Conservation (phyloP, 2,797 vertebrate species). For the Danio albolineatus region DNA sequence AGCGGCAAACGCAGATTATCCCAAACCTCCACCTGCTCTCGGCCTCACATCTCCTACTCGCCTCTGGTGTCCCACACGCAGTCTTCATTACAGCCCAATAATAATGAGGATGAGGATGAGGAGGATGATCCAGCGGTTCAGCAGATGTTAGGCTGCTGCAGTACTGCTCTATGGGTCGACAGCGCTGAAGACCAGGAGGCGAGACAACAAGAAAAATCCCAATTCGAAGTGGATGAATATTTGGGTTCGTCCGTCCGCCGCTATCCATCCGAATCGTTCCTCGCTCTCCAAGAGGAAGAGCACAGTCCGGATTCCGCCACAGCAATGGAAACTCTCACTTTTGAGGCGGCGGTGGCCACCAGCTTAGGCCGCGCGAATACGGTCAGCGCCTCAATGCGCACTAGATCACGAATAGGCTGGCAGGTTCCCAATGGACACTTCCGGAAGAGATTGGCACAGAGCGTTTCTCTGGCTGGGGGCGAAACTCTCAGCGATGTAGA, state of each 20-base stretch:
- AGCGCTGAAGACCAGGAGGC: constrained; percentile 61
- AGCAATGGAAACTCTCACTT: constrained; percentile 94
- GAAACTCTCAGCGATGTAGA: constrained; percentile 95
- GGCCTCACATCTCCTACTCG: constrained; percentile 92
- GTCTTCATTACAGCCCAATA: constrained; percentile 75
- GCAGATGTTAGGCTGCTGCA: constrained; percentile 76
- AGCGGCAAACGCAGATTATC: constrained; percentile 88
- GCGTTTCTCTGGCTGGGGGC: constrained; percentile 84
- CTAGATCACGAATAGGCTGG: constrained; percentile 90
- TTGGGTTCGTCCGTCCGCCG: constrained; percentile 85
- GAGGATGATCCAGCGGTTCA: constrained; percentile 78
- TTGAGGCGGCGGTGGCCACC: constrained; percentile 95
- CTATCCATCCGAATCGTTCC: constrained; percentile 95
- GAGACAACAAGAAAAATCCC: constrained; percentile 71
- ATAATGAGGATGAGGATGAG: constrained; percentile 68
- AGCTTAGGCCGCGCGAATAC: constrained; percentile 96
- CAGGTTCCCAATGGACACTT: constrained; percentile 98
- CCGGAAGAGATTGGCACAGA: constrained; percentile 89
- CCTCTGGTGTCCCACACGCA: constrained; percentile 88
- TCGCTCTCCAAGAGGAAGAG: constrained; percentile 90
- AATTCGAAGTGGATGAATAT: constrained; percentile 71
- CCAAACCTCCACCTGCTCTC: constrained; percentile 88
- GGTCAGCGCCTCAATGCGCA: constrained; percentile 84
- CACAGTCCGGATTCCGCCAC: constrained; percentile 93
- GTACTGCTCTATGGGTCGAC: constrained; percentile 72